phyloP scores from a whole-genome alignment of 2,113 vertebrate genomes.

The Erinaceus europaeus region DNA sequence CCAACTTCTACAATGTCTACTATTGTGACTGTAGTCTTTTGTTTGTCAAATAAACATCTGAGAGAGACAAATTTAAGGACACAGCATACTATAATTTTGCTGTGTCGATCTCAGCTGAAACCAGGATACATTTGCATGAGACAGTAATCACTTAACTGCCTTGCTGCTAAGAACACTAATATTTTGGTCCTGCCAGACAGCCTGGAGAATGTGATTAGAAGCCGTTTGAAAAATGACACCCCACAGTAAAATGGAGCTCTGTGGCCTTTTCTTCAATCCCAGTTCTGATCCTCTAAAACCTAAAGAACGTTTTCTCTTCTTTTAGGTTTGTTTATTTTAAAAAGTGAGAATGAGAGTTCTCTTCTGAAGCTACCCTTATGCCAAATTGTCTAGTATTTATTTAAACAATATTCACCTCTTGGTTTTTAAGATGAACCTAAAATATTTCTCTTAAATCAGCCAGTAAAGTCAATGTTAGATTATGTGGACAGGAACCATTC shows the following conservation, averaged over 20 bases:
- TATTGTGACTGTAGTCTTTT: not conserved
- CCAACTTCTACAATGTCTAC: not conserved
- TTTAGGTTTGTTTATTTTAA: constrained; percentile 22
- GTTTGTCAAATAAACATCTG: not conserved
- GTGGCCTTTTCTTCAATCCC: constrained; percentile 6
- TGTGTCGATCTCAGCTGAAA: constrained; percentile 54
- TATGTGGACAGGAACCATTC: not conserved
- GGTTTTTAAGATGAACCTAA: constrained; percentile 24
- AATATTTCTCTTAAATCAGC: not conserved
- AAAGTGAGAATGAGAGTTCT: not conserved
- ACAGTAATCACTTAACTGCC: constrained; percentile 71
- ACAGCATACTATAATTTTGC: constrained; percentile 42
- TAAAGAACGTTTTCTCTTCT: constrained; percentile 31
- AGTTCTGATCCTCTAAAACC: constrained; percentile 59
- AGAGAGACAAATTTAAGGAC: constrained; percentile 13
- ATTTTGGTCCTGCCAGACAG: constrained; percentile 53
- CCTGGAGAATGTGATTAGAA: constrained; percentile 61
- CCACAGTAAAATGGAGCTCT: constrained; percentile 47
- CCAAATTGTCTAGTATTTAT: constrained; percentile 48
- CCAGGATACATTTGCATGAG: constrained; percentile 30
- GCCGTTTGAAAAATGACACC: constrained; percentile 72
- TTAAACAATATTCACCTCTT: constrained; percentile 18
- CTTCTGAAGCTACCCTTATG: not conserved
- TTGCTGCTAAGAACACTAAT: constrained; percentile 57
- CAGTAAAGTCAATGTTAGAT: not conserved